Conservation (phyloP, 2,797 vertebrate species). For the Peromyscus aztecus region DNA sequence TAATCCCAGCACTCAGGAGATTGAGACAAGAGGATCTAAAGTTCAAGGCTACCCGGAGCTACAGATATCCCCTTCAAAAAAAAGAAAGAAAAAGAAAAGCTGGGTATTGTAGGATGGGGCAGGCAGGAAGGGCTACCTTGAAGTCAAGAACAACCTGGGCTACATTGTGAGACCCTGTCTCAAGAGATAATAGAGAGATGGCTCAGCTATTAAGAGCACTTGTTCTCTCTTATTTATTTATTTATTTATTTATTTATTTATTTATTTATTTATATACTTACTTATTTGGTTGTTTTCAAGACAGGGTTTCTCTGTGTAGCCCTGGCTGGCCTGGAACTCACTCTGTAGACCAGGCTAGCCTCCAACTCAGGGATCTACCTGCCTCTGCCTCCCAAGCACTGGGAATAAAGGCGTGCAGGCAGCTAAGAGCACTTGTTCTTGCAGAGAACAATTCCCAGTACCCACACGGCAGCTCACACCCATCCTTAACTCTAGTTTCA, state of each 20-base stretch:
- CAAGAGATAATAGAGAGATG: not conserved
- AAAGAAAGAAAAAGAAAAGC: too few relatives aligned
- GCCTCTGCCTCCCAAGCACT: not conserved
- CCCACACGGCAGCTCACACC: not conserved
- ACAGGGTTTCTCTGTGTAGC: not conserved
- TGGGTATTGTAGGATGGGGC: too few relatives aligned
- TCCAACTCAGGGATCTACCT: not conserved
- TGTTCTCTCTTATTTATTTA: not conserved
- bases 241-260: not conserved
- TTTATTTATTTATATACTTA: too few relatives aligned
- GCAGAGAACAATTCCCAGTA: not conserved
- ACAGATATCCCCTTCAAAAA: not conserved
- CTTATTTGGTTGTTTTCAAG: not conserved
- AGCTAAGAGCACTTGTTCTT: not conserved
- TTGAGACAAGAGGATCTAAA: not conserved
- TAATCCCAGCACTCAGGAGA: not conserved
- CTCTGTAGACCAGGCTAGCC: not conserved
- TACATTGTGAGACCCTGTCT: not conserved
- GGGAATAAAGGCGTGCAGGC: not conserved
- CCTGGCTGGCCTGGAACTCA: not conserved
- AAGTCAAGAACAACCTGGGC: not conserved
- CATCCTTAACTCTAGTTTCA: not conserved
- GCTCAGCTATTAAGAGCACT: not conserved
- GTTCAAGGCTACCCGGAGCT: not conserved
- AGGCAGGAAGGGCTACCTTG: not conserved